Evolutionary conservation across 2,797 vertebrate genomes (phyloP).

Genomic region (Poeciliopsis presidionis): DNA sequence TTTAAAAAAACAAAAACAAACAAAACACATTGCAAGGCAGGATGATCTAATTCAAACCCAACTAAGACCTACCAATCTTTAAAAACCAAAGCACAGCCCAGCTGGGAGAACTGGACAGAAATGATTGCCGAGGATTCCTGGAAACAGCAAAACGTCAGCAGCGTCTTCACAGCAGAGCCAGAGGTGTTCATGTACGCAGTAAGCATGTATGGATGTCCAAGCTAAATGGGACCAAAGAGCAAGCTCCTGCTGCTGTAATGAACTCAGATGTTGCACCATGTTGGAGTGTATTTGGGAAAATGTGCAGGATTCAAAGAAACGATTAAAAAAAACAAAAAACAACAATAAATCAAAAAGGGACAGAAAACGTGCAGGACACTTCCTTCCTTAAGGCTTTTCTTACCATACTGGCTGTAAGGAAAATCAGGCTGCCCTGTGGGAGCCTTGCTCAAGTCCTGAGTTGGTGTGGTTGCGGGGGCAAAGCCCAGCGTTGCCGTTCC

Average conservation of each 20-base stretch:
- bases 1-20: constrained; percentile 48
- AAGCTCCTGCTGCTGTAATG: constrained; percentile 63
- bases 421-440: constrained; percentile 95
- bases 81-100: constrained; percentile 52
- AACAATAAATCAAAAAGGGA: constrained; percentile 20
- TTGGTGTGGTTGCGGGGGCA: constrained; percentile 92
- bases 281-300: constrained; percentile 43
- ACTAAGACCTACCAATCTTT: constrained; percentile 62
- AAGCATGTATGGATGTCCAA: constrained; percentile 76
- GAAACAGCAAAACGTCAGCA: constrained; percentile 52
- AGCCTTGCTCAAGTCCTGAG: constrained; percentile 99
- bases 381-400: constrained; percentile 71
- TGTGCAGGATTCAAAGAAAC: constrained; percentile 32
- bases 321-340: constrained; percentile 16
- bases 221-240: constrained; percentile 69
- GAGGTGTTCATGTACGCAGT: constrained; percentile 60
- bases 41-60: constrained; percentile 85
- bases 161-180: constrained; percentile 58
- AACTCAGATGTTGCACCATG: constrained; percentile 51
- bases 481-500: constrained; percentile 92
- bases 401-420: constrained; percentile 98
- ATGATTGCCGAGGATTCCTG: constrained; percentile 57
- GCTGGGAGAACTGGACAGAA: constrained; percentile 56
- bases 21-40: constrained; percentile 77
- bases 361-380: constrained; percentile 47